Conservation (phyloP, 2,888 invertebrate genomes). For the Iphiclides podalirius region DNA sequence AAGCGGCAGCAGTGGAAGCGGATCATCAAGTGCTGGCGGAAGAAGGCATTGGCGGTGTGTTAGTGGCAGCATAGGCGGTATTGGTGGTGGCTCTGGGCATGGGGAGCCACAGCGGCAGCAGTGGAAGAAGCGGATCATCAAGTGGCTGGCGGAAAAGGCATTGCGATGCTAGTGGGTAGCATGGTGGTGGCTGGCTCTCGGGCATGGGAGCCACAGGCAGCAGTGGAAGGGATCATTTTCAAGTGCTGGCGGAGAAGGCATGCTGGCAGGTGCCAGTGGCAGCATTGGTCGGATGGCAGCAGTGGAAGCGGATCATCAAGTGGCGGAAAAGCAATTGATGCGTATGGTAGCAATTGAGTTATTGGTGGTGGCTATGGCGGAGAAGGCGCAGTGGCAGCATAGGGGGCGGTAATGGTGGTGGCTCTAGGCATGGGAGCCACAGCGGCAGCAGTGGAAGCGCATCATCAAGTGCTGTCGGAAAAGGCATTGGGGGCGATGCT, state of each 20-base stretch:
- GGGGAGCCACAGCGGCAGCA: no score
- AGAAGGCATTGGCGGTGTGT: constrained; percentile 14
- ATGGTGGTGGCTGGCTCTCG: constrained; percentile 22
- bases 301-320: constrained; percentile 41
- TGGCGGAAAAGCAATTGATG: no score
- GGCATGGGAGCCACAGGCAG: no score
- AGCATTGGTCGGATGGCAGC: constrained; percentile 32
- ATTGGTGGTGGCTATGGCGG: no score
- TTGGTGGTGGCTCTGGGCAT: no score
- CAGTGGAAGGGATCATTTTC: not conserved
- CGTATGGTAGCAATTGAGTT: no score
- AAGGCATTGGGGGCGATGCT: constrained; percentile 28
- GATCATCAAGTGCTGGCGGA: no score
- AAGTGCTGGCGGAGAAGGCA: not conserved
- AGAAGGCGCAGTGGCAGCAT: constrained; percentile 21
- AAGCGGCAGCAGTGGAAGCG: no score
- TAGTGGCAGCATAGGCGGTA: no score
- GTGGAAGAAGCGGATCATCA: no score
- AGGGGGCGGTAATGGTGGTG: constrained; percentile 19
- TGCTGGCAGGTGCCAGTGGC: no score
- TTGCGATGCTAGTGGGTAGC: constrained; percentile 10
- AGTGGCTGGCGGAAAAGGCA: constrained; percentile 31
- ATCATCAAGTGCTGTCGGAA: constrained; percentile 24
- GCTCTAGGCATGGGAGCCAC: not conserved
- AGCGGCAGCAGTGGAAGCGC: constrained; percentile 3